phyloP scores from a whole-genome alignment of 2,113 vertebrate species.

The Recurvirostra avosetta region DNA sequence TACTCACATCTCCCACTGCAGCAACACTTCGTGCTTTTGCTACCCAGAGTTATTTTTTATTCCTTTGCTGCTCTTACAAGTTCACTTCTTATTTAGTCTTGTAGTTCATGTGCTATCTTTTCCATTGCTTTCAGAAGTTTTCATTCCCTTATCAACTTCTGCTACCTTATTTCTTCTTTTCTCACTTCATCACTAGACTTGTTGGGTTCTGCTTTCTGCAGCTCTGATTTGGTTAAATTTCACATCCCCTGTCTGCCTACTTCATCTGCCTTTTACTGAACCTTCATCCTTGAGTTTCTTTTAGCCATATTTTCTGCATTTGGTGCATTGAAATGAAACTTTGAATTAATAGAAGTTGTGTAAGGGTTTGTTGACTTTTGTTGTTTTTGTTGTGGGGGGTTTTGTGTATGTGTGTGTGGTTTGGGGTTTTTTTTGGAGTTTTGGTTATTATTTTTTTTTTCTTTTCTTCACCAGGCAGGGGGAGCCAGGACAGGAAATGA shows the following conservation, averaged over 20 bases:
- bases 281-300: background rate
- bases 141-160: background rate
- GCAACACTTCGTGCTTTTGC: background rate
- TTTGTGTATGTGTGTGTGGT: fast-evolving
- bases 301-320: background rate
- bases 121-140: background rate
- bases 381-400: background rate
- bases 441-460: too few species aligned
- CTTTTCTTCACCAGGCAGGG: background rate
- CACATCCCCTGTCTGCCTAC: background rate
- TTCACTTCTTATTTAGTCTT: background rate
- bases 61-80: background rate
- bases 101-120: background rate
- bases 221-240: background rate
- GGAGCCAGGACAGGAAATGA: background rate
- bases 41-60: background rate
- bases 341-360: background rate
- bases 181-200: background rate
- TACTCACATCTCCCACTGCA: background rate
- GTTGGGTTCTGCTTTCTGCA: background rate
- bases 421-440: background rate
- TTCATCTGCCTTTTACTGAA: background rate
- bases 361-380: background rate
- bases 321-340: background rate
- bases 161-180: background rate